phyloP scores from a whole-genome alignment of 2,888 invertebrate genomes.

The Machimus atricapillus region DNA sequence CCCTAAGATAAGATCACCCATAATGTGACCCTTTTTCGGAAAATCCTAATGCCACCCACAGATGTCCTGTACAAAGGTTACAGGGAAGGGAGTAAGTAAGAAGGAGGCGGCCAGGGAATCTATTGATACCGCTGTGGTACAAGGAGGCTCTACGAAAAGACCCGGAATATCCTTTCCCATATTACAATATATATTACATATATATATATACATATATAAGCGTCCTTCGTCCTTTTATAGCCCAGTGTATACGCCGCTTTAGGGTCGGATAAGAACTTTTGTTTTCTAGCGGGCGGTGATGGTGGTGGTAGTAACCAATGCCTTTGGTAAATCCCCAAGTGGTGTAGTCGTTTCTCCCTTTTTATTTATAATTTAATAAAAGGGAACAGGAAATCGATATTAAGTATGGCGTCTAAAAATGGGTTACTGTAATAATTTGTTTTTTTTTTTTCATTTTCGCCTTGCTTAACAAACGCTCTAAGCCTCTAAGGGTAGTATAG shows the following conservation, averaged over 20 bases:
- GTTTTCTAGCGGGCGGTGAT: conserved; percentile 35
- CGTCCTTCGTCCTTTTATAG: not conserved
- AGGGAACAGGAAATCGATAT: conserved; percentile 42
- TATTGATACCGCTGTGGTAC: conserved; percentile 26
- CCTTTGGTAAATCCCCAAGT: conserved; percentile 39
- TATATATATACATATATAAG: not conserved
- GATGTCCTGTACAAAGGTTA: conserved; percentile 13
- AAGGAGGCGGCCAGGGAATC: not conserved
- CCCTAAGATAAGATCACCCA: conserved; percentile 44
- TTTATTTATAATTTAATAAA: conserved; percentile 43
- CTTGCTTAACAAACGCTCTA: not conserved
- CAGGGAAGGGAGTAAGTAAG: not conserved
- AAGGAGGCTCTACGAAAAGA: conserved; percentile 23
- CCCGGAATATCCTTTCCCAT: conserved; percentile 4
- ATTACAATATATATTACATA: not conserved
- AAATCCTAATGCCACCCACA: conserved; percentile 35
- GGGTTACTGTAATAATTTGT: conserved; percentile 38
- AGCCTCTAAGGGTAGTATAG: not conserved
- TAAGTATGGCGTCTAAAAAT: conserved; percentile 43
- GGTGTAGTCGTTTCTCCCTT: conserved; percentile 27
- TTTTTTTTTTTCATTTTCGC: not conserved
- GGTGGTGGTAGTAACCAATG: conserved; percentile 15
- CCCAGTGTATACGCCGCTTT: not conserved
- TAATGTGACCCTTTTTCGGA: conserved; percentile 43
- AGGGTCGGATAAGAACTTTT: conserved; percentile 44